Conservation (phyloP, 2,797 vertebrate genomes). For the Arrhamphus sclerolepis region DNA sequence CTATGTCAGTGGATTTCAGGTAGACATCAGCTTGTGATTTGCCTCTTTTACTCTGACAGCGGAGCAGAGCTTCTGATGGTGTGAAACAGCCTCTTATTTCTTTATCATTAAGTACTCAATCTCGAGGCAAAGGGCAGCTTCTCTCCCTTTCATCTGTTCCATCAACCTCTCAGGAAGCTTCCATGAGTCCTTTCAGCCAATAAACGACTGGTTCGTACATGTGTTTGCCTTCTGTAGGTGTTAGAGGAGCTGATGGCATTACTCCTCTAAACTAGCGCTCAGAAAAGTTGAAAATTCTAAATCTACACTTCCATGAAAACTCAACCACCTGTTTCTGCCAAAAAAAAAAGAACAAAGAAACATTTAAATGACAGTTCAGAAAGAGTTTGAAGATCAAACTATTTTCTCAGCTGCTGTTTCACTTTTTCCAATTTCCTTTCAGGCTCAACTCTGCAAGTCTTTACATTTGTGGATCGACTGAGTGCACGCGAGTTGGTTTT, state of each 20-base stretch:
- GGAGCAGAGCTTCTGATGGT: too few species aligned
- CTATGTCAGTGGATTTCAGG: too few species aligned
- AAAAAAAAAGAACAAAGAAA: too few species aligned
- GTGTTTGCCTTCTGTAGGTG: slow-evolving; percentile 1
- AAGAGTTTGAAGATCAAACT: too few species aligned
- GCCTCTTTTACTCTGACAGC: too few species aligned
- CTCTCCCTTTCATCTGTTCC: slow-evolving; percentile 26
- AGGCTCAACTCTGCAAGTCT: too few species aligned
- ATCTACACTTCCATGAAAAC: background rate
- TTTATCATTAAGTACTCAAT: slow-evolving; percentile 14
- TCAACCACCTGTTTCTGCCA: background rate
- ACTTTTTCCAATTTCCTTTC: too few species aligned
- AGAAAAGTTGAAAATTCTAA: slow-evolving; percentile 2
- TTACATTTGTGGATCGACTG: too few species aligned
- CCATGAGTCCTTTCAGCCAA: slow-evolving; percentile 22
- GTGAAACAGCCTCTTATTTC: slow-evolving; percentile 1
- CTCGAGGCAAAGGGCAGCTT: background rate
- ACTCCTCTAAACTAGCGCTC: background rate
- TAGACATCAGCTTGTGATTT: too few species aligned
- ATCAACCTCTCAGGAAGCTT: slow-evolving; percentile 17
- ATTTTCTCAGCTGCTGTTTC: too few species aligned
- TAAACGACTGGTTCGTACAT: slow-evolving; percentile 6
- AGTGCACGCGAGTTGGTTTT: slow-evolving; percentile 2
- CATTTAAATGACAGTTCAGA: too few species aligned
- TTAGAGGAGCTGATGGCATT: background rate